A percentile compares a stretch with the other conserved stretches of the same genome.
These are phyloP conservation scores for Macroglossus sobrinus DNA, from an alignment of 2,113 vertebrate species.

Conservation along the genomic window DNA sequence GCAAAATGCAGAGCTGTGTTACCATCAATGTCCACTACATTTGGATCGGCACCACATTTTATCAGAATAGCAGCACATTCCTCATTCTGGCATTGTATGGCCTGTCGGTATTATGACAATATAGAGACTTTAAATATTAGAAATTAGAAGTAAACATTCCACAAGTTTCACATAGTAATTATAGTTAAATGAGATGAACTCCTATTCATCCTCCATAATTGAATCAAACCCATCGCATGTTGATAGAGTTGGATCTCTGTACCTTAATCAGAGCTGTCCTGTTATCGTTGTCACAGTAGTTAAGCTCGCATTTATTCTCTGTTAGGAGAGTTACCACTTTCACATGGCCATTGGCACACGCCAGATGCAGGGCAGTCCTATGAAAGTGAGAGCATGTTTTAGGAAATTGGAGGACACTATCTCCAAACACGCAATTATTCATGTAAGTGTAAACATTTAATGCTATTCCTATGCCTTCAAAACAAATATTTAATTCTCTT, in stretches of 20 bases:
- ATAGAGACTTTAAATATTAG: background rate
- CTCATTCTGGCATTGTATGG: slow-evolving; percentile 91
- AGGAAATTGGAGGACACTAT: too few species aligned
- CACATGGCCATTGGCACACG: slow-evolving; percentile 88
- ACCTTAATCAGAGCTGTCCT: slow-evolving; percentile 95
- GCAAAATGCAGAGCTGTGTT: slow-evolving; percentile 92
- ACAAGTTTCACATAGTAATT: background rate
- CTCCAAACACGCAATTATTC: too few species aligned
- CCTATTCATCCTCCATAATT: background rate
- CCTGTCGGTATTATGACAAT: slow-evolving; percentile 79
- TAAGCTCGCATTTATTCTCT: slow-evolving; percentile 89
- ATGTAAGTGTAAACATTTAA: too few species aligned
- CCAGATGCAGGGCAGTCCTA: too few species aligned
- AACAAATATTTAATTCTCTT: too few species aligned
- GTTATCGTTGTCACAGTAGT: slow-evolving; percentile 89
- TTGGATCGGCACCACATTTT: slow-evolving; percentile 87
- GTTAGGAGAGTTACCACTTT: slow-evolving; percentile 89
- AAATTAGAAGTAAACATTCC: background rate
- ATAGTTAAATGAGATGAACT: background rate
- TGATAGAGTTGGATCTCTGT: background rate
- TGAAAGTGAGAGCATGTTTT: too few species aligned
- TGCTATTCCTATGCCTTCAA: too few species aligned
- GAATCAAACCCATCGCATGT: background rate
- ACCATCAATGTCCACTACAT: slow-evolving; percentile 83
- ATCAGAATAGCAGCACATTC: slow-evolving; percentile 85